phyloP scores from a whole-genome alignment of 2,888 invertebrate genomes.

The Aleiodes leptofemur region DNA sequence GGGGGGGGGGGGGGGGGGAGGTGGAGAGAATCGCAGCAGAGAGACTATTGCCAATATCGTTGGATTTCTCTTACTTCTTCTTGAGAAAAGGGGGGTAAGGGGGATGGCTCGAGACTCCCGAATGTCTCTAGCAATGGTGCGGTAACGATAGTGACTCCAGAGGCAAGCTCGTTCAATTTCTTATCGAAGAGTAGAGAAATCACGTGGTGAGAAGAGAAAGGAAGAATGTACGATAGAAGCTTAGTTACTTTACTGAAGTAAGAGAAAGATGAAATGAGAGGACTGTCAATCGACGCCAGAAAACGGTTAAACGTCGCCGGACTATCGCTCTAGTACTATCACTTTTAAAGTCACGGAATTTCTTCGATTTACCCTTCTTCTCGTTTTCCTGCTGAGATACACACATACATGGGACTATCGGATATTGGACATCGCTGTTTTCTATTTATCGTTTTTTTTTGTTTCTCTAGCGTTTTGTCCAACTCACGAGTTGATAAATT shows the following conservation, averaged over 20 bases:
- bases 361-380: neutral
- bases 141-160: constrained; percentile 38
- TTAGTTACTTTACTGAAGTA: neutral
- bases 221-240: constrained; percentile 26
- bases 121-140: constrained; percentile 46
- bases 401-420: constrained; percentile 25
- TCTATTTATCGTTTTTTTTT: constrained; percentile 6
- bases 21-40: constrained; percentile 20
- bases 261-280: constrained; percentile 39
- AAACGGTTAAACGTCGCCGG: constrained; percentile 36
- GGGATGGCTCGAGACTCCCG: constrained; percentile 24
- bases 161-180: constrained; percentile 46
- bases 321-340: constrained; percentile 30
- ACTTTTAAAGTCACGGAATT: constrained; percentile 12
- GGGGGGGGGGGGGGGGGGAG: neutral
- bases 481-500: constrained; percentile 19
- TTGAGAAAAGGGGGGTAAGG: neutral
- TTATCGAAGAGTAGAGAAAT: constrained; percentile 40
- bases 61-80: constrained; percentile 43
- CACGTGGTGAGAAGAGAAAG: constrained; percentile 24
- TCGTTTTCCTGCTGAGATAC: constrained; percentile 24
- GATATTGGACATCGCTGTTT: constrained; percentile 24
- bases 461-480: neutral
- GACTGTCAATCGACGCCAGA: constrained; percentile 47
- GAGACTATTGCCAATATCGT: constrained; percentile 53